Base-by-base conservation (phyloP, 2,888 invertebrate species). In the Germaria angustata region DNA sequence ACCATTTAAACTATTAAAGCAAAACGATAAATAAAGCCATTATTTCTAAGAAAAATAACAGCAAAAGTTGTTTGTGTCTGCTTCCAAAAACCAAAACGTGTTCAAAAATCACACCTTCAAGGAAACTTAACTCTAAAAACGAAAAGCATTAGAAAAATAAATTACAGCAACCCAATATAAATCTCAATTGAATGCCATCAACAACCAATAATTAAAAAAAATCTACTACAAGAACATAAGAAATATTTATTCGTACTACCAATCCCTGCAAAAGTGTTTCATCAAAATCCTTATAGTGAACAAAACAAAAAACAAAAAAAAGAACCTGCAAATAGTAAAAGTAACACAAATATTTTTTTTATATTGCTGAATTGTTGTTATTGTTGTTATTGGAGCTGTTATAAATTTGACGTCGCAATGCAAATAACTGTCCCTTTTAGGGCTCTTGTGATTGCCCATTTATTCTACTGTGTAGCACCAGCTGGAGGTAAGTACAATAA, bases 391-490 rank as follows among this genome's bases (percentile, higher is more conserved):
- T 49, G 68, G 55, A 82, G 71, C 75, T 66, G 82, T 71, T 65
- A 77, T 59, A 77, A 80, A 80, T 73, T 71, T 36, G 73, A 68
- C 86, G 86, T 88, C 90, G 89, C 89, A 90, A 91, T 91, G 91
- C 90, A 89, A 89, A 89, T 89, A 87, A 88, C 88, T 86, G 86
- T 88, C 86, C 89, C 88, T 80, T 88, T 90, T 86, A 87, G 89
- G 87, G 88, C 89, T 86, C 87, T 91, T 86, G 87, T 90, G 87
- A 87, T 91, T 87, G 88, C 90, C 89, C 91, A 91, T 88, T 88
- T 91, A 75, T 89, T 90, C 86, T 89, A 88, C 83, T 88, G 89
- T 86, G 90, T 90, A 84, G 88, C 90, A 87, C 89, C 89, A 86
- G 91, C 91, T 86, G 91, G 91, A 87, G 91, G 91, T 91, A 88